These are phyloP conservation scores for Parelbella ahira DNA, from an alignment of 2,888 invertebrate genomes.

Conservation along the genomic window DNA sequence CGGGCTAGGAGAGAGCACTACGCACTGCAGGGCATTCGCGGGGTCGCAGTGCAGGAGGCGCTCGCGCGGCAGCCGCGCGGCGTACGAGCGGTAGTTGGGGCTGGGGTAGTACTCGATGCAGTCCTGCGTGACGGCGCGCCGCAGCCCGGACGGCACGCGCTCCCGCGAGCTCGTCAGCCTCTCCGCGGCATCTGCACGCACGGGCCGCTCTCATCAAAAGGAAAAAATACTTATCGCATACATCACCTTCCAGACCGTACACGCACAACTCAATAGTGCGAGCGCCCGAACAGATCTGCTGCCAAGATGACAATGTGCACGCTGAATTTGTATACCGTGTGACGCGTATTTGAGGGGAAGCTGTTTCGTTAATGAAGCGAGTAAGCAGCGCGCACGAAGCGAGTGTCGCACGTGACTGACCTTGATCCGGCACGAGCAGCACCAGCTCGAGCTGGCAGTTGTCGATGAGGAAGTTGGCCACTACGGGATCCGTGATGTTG, in stretches of 20 bases:
- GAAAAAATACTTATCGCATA: too few species aligned
- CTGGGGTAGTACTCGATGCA: slow-evolving; percentile 86
- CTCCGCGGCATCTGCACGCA: slow-evolving; percentile 80
- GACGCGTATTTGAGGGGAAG: not conserved
- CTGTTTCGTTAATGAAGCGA: too few species aligned
- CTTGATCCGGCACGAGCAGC: slow-evolving; percentile 85
- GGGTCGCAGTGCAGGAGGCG: slow-evolving; percentile 84
- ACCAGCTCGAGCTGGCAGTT: slow-evolving; percentile 86
- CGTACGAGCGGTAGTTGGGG: slow-evolving; percentile 88
- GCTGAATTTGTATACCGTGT: too few species aligned
- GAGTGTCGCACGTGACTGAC: too few species aligned
- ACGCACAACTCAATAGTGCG: too few species aligned
- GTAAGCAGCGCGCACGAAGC: too few species aligned
- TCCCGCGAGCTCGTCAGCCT: slow-evolving; percentile 82
- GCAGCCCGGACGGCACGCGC: slow-evolving; percentile 85
- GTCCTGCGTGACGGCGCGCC: slow-evolving; percentile 83
- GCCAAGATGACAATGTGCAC: too few species aligned
- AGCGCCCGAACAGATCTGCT: too few species aligned
- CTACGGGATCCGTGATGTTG: slow-evolving; percentile 86
- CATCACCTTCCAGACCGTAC: too few species aligned
- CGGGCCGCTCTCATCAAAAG: not conserved
- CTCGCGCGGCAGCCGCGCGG: slow-evolving; percentile 78
- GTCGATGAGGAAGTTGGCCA: slow-evolving; percentile 93
- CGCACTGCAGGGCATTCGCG: too few species aligned
- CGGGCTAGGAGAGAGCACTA: too few species aligned